Base-by-base conservation (phyloP, 2,113 vertebrate genomes). In the Opisthocomus hoazin region DNA sequence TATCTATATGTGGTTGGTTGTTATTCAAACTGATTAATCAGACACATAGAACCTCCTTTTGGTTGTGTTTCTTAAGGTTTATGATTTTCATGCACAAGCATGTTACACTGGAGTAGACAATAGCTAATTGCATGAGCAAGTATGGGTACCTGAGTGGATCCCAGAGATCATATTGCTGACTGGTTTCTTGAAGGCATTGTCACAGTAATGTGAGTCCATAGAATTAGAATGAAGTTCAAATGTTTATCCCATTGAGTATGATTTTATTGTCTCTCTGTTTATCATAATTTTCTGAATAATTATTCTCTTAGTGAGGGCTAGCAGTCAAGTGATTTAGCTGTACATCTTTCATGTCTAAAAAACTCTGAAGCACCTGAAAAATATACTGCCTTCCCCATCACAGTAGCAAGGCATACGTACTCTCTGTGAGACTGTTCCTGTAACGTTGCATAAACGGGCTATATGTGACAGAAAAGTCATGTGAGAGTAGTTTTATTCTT, bases 401-500 rank as follows among this genome's bases (percentile, higher is more conserved):
- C 43, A 2, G 2, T 45, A 85, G 51, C 41, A 41, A 0, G 0
- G 26, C 65, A 60, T 11, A 3, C 48, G 8, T n/a, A 2, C 54
- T 84, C 50, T 78, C 53, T 65, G 27, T 66, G 37, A n/a, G 45
- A 43, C 0, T 64, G 24, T 48, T 79, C 61, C 37, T 61, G 41
- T 46, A 69, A 75, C 37, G 10, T 39, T 39, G 10, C 9, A 15
- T 12, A 78, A 51, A 43, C 12, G 36, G 46, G 18, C 23, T 51
- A 2, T 37, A 21, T 64, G 43, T 56, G 36, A 56, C 51, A 78
- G 32, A 57, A 53, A 54, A 53, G 39, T 71, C 6, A 45, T 43
- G 51, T 85, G 48, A 45, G 32, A 69, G 46, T 77, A 5, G 89
- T 96, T 96, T 69, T 84, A 57, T 88, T 79, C 86, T 92, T 74